Base-by-base conservation (phyloP, 92 coral and sea anemone species). In the Nematostella vectensis region DNA sequence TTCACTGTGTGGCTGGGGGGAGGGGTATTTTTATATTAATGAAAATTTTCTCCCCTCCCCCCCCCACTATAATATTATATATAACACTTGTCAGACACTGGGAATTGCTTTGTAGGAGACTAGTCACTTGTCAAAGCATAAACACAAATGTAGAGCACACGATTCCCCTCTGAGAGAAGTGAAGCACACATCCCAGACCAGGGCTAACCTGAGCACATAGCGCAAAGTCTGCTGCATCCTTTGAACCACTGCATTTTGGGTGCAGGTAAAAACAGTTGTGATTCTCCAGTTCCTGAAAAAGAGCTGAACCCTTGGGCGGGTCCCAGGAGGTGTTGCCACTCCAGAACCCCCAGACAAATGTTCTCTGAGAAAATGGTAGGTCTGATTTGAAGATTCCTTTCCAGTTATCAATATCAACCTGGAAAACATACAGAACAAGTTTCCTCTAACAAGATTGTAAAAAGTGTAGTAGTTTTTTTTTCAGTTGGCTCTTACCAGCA, bases 401-500 rank as follows among this genome's bases (percentile, higher is more conserved):
- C 89, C 89, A 82, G 68, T 82, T 82, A 29, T 82, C 89, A 27
- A 82, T 21, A 29, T 82, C 89, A 55, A 82, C 65, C 81, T 75
- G 45, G 9, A 12, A 43, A 45, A 52, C 1, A 45, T 4, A 30
- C 17, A 13, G n/a, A 43, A 23, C 17, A 12, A n/a, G 37, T 15
- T 17, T 25, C 37, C 24, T 29, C 15, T 25, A 31, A 27, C 19
- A 12, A 11, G 39, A 0, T 0, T 57, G 4, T 30, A n/a, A n/a
- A n/a, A n/a, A n/a, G n/a, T n/a, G n/a, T n/a, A n/a, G 21, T n/a
- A 11, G 55, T 2, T 11, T 1, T 23, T 10, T 31, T 31, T n/a
- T 49, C 16, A 3, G 16, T n/a, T n/a, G n/a, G n/a, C n/a, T 23
- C 79, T 72, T 56, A 72, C 79, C 79, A 72, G 3, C 31, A 72